Base-by-base conservation (phyloP, 2,113 vertebrate species). In the Malurus alboscapulatus region DNA sequence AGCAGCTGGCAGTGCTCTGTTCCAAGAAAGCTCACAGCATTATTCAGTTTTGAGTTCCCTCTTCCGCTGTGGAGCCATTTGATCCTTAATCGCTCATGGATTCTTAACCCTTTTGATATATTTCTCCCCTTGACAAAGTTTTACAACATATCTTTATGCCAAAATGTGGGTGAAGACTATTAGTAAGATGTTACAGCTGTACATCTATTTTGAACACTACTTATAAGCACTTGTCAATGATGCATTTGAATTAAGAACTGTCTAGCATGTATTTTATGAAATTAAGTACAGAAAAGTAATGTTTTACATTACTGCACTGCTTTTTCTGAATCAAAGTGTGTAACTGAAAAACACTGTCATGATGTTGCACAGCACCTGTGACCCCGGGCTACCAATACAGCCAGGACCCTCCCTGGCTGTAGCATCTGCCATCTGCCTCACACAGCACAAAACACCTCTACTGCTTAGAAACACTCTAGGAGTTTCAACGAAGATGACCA, bases 101-200 rank as follows among this genome's bases (percentile, higher is more conserved):
- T 90, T 94, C 91, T 92, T 92, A 95, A 95, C 84, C 53, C 84
- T 96, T 96, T 69, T 93, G 65, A 94, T 91, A 65, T 91, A 90
- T 53, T 95, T 91, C 74, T 81, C 36, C n/a, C n/a, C 42, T 77
- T 2, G 2, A 81, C 40, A 12, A 90, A 91, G 51, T 76, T 83
- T 76, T n/a, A 65, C 66, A 75, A 16, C 8, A 51, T 18, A 59
- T 66, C 24, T 66, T 95, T 47, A 93, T 50, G 68, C 9, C 59
- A 83, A 94, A 94, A 71, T 48, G 68, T 4, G 17, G 24, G 30
- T 48, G 36, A 79, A 79, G 32, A 36, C 29, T 48, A 45, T 48
- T 32, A 91, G n/a, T 65, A 53, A 84, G 9, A 67, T 9, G 20
- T 53, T 58, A 81, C 58, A 71, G 27, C 47, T 66, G 30, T 44